Base-by-base conservation (phyloP, 2,113 vertebrate genomes). In the Archocentrus centrarchus region DNA sequence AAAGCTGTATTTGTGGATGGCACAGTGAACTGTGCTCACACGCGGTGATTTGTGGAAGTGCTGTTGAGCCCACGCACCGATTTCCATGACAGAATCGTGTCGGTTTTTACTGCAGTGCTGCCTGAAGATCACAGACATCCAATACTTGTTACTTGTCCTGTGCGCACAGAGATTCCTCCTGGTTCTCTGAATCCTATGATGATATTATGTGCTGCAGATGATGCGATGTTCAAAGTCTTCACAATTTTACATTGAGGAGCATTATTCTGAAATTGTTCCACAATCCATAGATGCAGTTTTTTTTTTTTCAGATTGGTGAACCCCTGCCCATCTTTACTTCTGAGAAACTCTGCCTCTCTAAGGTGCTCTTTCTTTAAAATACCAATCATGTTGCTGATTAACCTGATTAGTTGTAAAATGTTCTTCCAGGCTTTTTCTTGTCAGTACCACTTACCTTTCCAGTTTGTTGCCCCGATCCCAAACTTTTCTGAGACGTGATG, bases 31-130 rank as follows among this genome's bases (percentile, higher is more conserved):
- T 44, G n/a, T 22, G 39, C 44, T 17, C 37, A 66, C 63, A 66
- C n/a, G 44, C 63, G 44, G n/a, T 0, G 2, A 44, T 24, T 66
- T 66, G 37, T 2, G 15, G 1, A 66, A 1, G 63, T 44, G 63
- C 44, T 13, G 24, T n/a, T 66, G 63, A 66, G 2, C 20, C 37
- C 1, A 66, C 2, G 63, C 39, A 44, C 7, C 24, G 22, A 66
- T 66, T 44, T 27, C 13, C 63, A 66, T 44, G 0, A 27, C 44
- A 44, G 22, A 44, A 44, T 47, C 39, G 27, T 0, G 13, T 1
- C 63, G 44, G 63, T 14, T 66, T 44, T 44, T 44, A 66, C 44
- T 66, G 2, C 44, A 15, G n/a, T 24, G 37, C 41, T 37, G 41
- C 7, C 62, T 0, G 44, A 66, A 47, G 63, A n/a, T 44, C 39